These are phyloP conservation scores for Tetragonula carbonaria DNA, from an alignment of 2,888 invertebrate species.

Conservation along the genomic window DNA sequence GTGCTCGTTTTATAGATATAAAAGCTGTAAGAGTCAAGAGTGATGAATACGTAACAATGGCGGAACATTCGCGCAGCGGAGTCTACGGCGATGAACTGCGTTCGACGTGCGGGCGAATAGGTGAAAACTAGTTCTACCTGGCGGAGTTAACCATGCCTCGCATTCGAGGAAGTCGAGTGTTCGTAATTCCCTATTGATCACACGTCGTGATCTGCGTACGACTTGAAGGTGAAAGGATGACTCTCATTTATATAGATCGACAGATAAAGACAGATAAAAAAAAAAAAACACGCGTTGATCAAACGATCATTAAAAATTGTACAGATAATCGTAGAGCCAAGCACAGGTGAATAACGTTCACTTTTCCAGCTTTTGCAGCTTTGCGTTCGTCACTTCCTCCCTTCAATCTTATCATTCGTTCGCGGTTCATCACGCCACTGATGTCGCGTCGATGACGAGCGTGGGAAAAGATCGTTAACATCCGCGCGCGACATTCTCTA, in stretches of 20 bases:
- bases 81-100: neutral
- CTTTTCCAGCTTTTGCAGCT: too few relatives aligned
- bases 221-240: too few relatives aligned
- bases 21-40: constrained; percentile 15
- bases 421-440: neutral
- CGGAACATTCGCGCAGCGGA: neutral
- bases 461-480: constrained; percentile 16
- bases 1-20: neutral
- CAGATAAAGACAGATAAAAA: too few relatives aligned
- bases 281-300: too few relatives aligned
- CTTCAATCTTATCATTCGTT: neutral
- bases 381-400: neutral
- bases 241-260: too few relatives aligned
- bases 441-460: neutral
- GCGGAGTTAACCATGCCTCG: neutral
- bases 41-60: constrained; percentile 30
- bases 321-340: too few relatives aligned
- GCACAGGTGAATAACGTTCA: too few relatives aligned
- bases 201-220: neutral
- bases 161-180: neutral
- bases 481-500: constrained; percentile 30
- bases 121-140: neutral
- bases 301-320: too few relatives aligned
- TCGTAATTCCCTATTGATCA: constrained; percentile 4
- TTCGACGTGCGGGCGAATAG: neutral